phyloP scores from a whole-genome alignment of 2,113 vertebrate species.

The Carollia perspicillata region DNA sequence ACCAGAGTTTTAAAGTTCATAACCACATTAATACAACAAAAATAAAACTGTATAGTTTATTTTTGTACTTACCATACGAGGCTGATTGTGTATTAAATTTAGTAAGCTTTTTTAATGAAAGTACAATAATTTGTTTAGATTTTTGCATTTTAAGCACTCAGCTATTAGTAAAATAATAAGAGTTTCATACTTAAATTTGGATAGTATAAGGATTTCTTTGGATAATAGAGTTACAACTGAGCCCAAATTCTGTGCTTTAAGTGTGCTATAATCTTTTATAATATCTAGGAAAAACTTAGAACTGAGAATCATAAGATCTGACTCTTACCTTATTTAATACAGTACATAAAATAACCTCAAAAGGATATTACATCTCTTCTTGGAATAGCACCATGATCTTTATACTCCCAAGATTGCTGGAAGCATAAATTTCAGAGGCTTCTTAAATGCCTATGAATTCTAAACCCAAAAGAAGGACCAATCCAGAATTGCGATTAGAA shows the following conservation, averaged over 20 bases:
- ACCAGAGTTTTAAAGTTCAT: neutral
- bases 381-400: neutral
- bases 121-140: neutral
- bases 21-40: neutral
- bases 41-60: neutral
- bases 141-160: neutral
- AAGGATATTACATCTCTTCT: neutral
- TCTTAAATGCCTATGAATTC: neutral
- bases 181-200: neutral
- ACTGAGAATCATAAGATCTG: neutral
- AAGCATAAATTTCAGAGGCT: neutral
- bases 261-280: neutral
- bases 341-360: neutral
- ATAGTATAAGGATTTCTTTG: neutral
- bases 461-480: neutral
- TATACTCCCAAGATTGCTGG: neutral
- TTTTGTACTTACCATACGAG: neutral
- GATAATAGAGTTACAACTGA: neutral
- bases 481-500: neutral
- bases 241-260: neutral
- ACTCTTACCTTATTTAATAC: neutral
- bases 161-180: neutral
- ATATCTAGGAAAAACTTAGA: conserved; percentile 5
- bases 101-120: neutral
- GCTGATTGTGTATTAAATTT: neutral